Base-by-base conservation (phyloP, 2,113 vertebrate species). In the Emydocephalus ijimae region DNA sequence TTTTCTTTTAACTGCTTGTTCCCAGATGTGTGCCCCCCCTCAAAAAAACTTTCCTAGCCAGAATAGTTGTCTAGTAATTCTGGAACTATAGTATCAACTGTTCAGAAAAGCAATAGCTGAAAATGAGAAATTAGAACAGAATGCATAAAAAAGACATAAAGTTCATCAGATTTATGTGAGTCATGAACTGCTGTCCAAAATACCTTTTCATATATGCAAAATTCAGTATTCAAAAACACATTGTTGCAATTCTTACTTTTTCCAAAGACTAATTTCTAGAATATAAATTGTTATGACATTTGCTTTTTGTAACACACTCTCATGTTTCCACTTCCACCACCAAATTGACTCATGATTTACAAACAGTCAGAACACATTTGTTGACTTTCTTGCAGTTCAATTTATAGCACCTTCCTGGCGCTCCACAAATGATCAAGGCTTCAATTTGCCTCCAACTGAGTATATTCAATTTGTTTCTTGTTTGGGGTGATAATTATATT, bases 401-500 rank as follows among this genome's bases (percentile, higher is more conserved):
- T 89, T 61, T 89, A 29, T 4, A 69, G 11, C n/a, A 29, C 0
- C 0, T 0, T 85, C 43, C 1, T 85, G 4, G 1, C n/a, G 2
- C 26, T 95, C 55, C 43, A 90, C 48, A 48, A 85, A 61, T 26
- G 52, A 74, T 0, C 74, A 91, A 59, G 50, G 43, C 23, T 48
- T 88, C 50, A 50, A 0, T 93, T 91, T 89, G 18, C 8, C 18
- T 94, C 55, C n/a, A 64, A 85, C 43, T 8, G 3, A 2, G 0
- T 1, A 1, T 29, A 55, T 91, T 93, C 43, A 43, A 18, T 86
- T 92, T 56, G 3, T 26, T 88, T 2, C 52, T 56, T 93, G 20
- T 92, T 90, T 89, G 89, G 91, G 91, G 24, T 26, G 55, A 90
- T 92, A 91, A 92, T 87, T 56, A 88, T 56, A 56, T 91, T 10